Conservation (phyloP, 2,888 invertebrate species). For the Xestoiulus laeticollis region DNA sequence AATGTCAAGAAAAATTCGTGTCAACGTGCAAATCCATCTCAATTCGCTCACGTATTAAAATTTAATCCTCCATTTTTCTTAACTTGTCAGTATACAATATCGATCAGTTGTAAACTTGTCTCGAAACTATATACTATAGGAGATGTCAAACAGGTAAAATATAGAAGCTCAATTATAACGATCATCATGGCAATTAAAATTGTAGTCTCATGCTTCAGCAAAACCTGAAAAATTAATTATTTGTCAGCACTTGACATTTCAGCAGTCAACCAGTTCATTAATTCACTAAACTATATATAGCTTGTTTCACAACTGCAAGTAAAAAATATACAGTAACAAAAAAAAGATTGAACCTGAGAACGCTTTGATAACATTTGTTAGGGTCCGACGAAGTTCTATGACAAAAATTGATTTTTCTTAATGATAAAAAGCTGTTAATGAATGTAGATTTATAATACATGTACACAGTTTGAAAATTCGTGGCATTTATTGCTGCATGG, state of each 20-base stretch:
- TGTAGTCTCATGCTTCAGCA: not conserved
- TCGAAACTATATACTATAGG: no score
- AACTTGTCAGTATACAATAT: not conserved
- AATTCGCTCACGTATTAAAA: not conserved
- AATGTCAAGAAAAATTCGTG: not conserved
- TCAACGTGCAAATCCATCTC: not conserved
- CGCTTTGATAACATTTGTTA: no score
- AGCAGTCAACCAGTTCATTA: not conserved
- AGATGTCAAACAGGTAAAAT: constrained; percentile 1
- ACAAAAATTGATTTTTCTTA: not conserved
- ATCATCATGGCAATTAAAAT: constrained; percentile 8
- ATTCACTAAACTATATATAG: not conserved
- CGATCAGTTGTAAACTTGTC: constrained; percentile 26
- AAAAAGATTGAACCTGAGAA: no score
- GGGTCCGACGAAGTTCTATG: not conserved
- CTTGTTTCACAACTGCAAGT: not conserved
- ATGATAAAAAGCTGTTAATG: no score
- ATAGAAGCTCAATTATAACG: not conserved
- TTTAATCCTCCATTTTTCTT: not conserved
- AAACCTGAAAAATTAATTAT: constrained; percentile 6
- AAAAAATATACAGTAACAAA: no score
- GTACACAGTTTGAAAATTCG: no score
- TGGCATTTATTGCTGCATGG: no score
- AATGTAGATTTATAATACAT: no score
- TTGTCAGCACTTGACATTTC: constrained; percentile 16